A percentile compares a stretch with the other conserved stretches of the same genome.
Evolutionary conservation across 2,797 vertebrate species (phyloP).

Genomic region (Sorex maritimensis): DNA sequence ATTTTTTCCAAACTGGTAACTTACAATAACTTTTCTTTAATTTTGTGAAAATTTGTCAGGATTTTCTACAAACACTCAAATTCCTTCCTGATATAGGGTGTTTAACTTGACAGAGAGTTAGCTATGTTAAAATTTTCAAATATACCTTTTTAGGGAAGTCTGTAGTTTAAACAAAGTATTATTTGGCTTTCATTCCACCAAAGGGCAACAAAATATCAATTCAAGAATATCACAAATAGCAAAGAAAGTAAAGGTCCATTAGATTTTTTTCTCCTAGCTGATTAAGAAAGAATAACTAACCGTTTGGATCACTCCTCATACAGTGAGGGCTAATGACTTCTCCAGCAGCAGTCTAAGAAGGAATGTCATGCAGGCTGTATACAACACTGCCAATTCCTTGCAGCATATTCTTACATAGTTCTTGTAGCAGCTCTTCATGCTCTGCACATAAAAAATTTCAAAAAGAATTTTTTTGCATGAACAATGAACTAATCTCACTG

Average conservation of each 20-base stretch:
- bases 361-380: no score
- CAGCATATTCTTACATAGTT: neutral
- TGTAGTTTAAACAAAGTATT: slow-evolving; percentile 82
- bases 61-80: slow-evolving; percentile 55
- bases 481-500: neutral
- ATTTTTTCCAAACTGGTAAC: slow-evolving; percentile 14
- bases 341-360: fast-evolving
- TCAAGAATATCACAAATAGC: slow-evolving; percentile 80
- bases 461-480: slow-evolving; percentile 17
- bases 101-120: slow-evolving; percentile 71
- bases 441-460: neutral
- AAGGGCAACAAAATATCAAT: slow-evolving; percentile 85
- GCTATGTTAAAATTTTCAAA: slow-evolving; percentile 72
- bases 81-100: slow-evolving; percentile 32
- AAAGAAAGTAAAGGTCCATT: slow-evolving; percentile 67
- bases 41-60: slow-evolving; percentile 23
- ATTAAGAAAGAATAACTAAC: slow-evolving; percentile 38
- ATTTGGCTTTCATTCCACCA: slow-evolving; percentile 80
- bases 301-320: slow-evolving; percentile 18
- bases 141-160: slow-evolving; percentile 57
- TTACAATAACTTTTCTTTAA: neutral
- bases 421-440: neutral
- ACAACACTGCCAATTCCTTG: neutral
- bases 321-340: neutral
- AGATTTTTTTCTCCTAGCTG: slow-evolving; percentile 58